Percentiles rank a stretch among this genome's conserved stretches.
Conservation (phyloP, 2,797 vertebrate genomes). For the Hemitrygon akajei region DNA sequence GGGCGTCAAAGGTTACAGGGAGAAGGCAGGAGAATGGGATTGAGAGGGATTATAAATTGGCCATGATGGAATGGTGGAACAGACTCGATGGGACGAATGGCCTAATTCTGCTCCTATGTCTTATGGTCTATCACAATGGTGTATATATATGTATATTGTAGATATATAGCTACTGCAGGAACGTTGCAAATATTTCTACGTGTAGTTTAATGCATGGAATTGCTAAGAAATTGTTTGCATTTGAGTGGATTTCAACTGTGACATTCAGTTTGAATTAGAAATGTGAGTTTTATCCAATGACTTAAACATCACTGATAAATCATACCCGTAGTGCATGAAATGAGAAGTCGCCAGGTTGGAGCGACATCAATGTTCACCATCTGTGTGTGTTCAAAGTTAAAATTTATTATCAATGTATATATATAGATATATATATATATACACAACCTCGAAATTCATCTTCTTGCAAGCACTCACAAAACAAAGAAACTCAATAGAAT, state of each 20-base stretch:
- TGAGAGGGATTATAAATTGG: too few species aligned
- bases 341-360: background rate
- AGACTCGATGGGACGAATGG: too few species aligned
- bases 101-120: too few species aligned
- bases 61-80: too few species aligned
- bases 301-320: conserved; percentile 5
- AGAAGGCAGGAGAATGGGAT: too few species aligned
- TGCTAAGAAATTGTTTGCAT: background rate
- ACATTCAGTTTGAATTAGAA: background rate
- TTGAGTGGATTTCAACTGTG: background rate
- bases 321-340: background rate
- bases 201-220: background rate
- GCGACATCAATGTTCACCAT: background rate
- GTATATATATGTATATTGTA: background rate
- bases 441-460: too few species aligned
- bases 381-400: background rate
- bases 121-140: background rate
- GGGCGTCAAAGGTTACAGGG: too few species aligned
- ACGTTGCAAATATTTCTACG: background rate
- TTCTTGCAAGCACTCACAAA: too few species aligned
- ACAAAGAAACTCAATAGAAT: too few species aligned
- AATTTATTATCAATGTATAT: too few species aligned
- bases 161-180: background rate
- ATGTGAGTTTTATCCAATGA: background rate
- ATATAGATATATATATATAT: too few species aligned